Percentiles rank a stretch among this genome's conserved stretches.
Conservation (phyloP, 2,113 vertebrate genomes). For the Baryphthengus martii region DNA sequence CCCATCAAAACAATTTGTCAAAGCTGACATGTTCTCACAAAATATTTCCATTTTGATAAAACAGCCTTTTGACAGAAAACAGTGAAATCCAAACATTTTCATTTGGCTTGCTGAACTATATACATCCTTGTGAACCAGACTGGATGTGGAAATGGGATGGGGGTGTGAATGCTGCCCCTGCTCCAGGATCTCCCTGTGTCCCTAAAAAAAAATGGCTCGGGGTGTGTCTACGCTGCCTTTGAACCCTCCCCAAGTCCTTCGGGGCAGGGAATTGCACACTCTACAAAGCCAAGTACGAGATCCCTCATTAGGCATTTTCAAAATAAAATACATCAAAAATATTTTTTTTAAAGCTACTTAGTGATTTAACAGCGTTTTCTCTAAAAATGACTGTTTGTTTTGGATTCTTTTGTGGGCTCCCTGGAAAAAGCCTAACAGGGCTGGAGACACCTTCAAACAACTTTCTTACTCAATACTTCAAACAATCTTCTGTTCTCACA, state of each 20-base stretch:
- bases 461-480: neutral
- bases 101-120: neutral
- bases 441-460: neutral
- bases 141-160: neutral
- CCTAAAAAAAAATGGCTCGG: neutral
- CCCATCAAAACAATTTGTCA: slow-evolving; percentile 63
- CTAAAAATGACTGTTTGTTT: neutral
- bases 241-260: neutral
- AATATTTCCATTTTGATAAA: slow-evolving; percentile 61
- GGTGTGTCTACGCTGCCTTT: neutral
- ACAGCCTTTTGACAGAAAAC: slow-evolving; percentile 48
- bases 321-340: neutral
- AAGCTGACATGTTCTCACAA: slow-evolving; percentile 35
- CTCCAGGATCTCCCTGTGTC: too few species aligned
- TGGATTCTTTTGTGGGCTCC: neutral
- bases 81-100: neutral
- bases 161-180: neutral
- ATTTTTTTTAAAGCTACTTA: neutral
- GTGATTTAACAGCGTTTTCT: neutral
- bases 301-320: neutral
- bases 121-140: neutral
- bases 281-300: neutral
- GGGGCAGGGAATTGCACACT: neutral
- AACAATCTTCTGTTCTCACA: neutral
- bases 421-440: neutral